phyloP scores from a whole-genome alignment of 1,140 invertebrate genomes.

The Asobara japonica region DNA sequence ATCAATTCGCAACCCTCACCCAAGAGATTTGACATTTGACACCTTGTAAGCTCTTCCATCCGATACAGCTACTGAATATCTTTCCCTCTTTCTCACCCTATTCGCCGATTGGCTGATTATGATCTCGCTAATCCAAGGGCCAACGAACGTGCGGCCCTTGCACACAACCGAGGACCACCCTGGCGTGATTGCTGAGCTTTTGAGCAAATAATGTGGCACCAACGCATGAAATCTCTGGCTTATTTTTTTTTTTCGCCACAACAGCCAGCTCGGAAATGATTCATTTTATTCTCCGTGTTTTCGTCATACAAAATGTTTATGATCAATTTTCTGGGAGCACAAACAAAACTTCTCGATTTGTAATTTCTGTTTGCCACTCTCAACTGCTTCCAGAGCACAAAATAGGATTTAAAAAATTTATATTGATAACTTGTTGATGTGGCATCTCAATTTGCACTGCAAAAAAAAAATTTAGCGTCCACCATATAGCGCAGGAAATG shows the following conservation, averaged over 20 bases:
- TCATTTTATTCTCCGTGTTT: neutral
- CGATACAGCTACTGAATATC: constrained; percentile 12
- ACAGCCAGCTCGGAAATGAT: neutral
- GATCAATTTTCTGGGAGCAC: too few relatives aligned
- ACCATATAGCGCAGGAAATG: too few relatives aligned
- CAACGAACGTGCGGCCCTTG: constrained; percentile 6
- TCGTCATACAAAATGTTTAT: neutral
- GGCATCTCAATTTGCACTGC: too few relatives aligned
- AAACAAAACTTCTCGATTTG: too few relatives aligned
- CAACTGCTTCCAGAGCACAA: too few relatives aligned
- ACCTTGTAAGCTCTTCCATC: constrained; percentile 43
- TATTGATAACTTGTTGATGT: too few relatives aligned
- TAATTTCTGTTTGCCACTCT: too few relatives aligned
- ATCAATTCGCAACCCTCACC: constrained; percentile 49
- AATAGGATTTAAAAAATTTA: too few relatives aligned
- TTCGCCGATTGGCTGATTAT: constrained; percentile 59
- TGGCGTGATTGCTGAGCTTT: constrained; percentile 54
- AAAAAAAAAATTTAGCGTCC: too few relatives aligned
- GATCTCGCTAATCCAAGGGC: constrained; percentile 57
- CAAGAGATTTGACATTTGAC: constrained; percentile 59
- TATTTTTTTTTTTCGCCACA: neutral
- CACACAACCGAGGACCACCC: constrained; percentile 46
- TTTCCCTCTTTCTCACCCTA: constrained; percentile 30
- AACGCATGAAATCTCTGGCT: neutral
- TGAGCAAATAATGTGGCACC: constrained; percentile 46